Conservation (phyloP, 2,888 invertebrate species). For the Chloromyia formosa region DNA sequence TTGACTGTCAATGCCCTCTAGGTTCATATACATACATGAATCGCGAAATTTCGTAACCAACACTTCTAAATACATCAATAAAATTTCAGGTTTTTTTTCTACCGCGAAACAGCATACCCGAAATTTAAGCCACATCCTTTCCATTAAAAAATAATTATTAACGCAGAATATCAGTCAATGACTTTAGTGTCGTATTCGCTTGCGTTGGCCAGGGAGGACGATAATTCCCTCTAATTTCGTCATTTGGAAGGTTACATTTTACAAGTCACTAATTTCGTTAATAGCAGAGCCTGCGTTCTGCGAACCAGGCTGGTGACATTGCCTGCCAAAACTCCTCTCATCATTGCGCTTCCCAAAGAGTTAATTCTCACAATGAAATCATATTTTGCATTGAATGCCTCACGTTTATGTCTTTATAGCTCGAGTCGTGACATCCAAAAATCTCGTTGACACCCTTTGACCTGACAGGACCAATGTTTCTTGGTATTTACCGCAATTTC, state of each 20-base stretch:
- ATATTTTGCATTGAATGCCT: neutral
- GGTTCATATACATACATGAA: no score
- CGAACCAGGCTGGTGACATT: neutral
- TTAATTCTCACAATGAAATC: conserved; percentile 35
- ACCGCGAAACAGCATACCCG: no score
- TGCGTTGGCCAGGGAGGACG: neutral
- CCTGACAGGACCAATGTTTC: conserved; percentile 9
- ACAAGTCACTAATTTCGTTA: neutral
- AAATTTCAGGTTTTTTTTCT: no score
- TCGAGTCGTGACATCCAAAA: neutral
- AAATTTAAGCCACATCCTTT: no score
- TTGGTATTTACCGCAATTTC: conserved; percentile 12
- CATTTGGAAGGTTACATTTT: neutral
- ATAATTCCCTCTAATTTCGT: no score
- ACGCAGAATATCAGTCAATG: neutral
- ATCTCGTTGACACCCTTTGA: conserved; percentile 4
- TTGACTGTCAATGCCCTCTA: no score
- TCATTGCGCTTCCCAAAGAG: conserved; percentile 28
- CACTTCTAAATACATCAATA: no score
- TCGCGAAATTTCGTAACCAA: no score
- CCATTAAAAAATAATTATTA: no score
- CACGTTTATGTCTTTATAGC: conserved; percentile 25
- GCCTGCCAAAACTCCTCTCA: neutral
- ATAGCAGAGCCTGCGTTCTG: neutral
- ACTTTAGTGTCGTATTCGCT: neutral